phyloP scores from a whole-genome alignment of 2,797 vertebrate species.

The Muscicapa striata region DNA sequence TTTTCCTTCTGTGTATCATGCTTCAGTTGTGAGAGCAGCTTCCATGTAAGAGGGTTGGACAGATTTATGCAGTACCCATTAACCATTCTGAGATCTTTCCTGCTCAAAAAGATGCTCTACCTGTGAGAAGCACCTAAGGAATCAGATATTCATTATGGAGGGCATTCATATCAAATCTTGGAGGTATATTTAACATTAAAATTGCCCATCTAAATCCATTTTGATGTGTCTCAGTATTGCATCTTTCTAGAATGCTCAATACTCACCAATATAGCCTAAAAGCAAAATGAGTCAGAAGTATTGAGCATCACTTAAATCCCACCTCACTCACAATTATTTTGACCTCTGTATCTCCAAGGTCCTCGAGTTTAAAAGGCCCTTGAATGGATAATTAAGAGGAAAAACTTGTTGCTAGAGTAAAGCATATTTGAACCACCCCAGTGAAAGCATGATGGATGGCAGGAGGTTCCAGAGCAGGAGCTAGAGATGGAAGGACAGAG shows the following conservation, averaged over 20 bases:
- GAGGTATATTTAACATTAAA: background rate
- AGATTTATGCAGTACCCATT: background rate
- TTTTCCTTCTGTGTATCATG: background rate
- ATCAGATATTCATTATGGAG: background rate
- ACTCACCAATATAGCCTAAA: background rate
- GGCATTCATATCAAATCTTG: background rate
- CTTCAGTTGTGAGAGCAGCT: background rate
- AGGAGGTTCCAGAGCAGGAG: background rate
- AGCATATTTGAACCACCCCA: background rate
- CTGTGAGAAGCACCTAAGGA: background rate
- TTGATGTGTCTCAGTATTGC: background rate
- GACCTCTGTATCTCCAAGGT: background rate
- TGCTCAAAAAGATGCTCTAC: background rate
- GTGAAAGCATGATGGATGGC: rapidly evolving
- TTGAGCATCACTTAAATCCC: background rate
- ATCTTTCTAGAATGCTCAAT: background rate
- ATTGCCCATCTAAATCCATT: background rate
- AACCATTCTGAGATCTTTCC: background rate
- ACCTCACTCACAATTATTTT: background rate
- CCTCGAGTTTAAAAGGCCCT: background rate
- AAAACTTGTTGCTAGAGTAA: background rate
- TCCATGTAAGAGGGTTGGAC: background rate
- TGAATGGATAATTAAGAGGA: background rate
- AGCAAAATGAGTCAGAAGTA: background rate
- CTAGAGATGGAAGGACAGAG: background rate